Conservation (phyloP, 2,113 vertebrate genomes). For the Centrocercus urophasianus region DNA sequence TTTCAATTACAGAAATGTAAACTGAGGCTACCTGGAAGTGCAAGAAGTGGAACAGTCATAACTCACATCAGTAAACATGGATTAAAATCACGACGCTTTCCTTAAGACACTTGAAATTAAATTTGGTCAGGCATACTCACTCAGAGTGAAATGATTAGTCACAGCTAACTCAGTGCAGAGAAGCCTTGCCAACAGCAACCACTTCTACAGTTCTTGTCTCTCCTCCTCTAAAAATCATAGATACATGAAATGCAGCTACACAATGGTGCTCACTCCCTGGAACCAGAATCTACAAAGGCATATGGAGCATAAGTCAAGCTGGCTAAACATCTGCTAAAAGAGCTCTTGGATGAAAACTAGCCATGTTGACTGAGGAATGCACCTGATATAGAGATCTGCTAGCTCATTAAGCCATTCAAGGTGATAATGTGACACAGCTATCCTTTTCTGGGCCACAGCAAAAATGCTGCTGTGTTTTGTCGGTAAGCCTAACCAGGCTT, state of each 20-base stretch:
- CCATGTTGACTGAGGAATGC: background rate
- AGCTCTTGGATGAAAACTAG: background rate
- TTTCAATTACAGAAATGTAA: background rate
- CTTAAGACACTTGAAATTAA: background rate
- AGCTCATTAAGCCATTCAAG: background rate
- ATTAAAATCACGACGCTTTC: background rate
- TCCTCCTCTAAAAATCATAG: background rate
- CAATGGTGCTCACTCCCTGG: background rate
- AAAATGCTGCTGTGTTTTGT: background rate
- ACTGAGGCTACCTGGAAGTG: background rate
- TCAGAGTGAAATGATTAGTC: background rate
- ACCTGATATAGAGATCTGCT: background rate
- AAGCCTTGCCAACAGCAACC: rapidly evolving
- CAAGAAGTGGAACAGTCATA: background rate
- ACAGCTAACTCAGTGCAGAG: background rate
- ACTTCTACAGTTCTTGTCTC: background rate
- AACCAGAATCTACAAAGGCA: background rate
- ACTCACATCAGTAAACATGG: background rate
- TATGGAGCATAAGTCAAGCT: background rate
- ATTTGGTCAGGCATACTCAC: background rate
- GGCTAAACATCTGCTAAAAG: background rate
- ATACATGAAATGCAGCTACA: background rate
- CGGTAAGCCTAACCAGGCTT: background rate
- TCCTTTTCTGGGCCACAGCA: background rate
- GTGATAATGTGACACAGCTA: background rate